Conservation (phyloP, 2,888 invertebrate species). For the Acheta domesticus region DNA sequence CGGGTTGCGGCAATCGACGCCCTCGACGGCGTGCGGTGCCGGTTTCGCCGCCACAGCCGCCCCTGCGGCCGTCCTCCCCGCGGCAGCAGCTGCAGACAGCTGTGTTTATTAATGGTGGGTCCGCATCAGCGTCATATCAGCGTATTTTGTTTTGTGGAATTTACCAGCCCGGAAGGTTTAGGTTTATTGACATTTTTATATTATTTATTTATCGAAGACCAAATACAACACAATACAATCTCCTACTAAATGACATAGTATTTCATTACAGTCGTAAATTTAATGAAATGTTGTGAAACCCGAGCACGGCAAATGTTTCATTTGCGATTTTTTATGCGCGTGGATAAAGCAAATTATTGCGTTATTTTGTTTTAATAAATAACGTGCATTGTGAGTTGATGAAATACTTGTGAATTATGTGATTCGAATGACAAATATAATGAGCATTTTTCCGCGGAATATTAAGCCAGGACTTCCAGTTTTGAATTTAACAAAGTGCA, state of each 20-base stretch:
- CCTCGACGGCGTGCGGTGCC: background rate
- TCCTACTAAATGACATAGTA: conserved; percentile 10
- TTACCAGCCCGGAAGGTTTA: conserved; percentile 18
- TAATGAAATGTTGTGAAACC: conserved; percentile 9
- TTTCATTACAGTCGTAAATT: conserved; percentile 18
- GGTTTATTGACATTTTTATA: conserved; percentile 12
- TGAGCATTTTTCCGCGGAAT: conserved; percentile 18
- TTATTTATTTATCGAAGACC: conserved; percentile 18
- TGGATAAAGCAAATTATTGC: conserved; percentile 18
- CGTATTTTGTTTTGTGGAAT: conserved; percentile 18
- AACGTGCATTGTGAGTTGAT: conserved; percentile 11
- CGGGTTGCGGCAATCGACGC: background rate
- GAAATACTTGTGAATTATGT: conserved; percentile 18
- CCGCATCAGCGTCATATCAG: conserved; percentile 3
- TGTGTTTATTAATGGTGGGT: conserved; percentile 1
- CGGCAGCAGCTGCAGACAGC: background rate
- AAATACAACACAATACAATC: conserved; percentile 18
- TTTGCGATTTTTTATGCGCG: conserved; percentile 1
- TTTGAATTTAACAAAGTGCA: conserved; percentile 11
- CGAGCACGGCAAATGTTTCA: conserved; percentile 18
- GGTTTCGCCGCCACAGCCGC: background rate
- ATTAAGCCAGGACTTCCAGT: conserved; percentile 11
- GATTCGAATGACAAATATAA: conserved; percentile 11
- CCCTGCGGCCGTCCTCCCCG: no score
- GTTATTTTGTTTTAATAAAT: conserved; percentile 18